Percentiles rank a stretch among this genome's conserved stretches.
phyloP scores from a whole-genome alignment of 2,797 vertebrate species.

The Hoplostethus mediterraneus region DNA sequence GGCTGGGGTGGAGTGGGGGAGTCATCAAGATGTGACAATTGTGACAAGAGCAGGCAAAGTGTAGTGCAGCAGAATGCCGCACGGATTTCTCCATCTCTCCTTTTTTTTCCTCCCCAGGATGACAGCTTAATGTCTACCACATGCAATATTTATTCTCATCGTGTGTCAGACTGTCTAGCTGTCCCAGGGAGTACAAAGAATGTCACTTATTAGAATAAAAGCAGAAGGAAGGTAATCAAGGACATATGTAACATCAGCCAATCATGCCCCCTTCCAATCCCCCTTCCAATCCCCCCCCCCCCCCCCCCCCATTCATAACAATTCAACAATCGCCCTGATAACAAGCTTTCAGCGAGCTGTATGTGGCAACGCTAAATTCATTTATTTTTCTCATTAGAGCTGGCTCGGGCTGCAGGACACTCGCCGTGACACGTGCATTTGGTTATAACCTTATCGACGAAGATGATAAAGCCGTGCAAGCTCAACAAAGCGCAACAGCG shows the following conservation, averaged over 20 bases:
- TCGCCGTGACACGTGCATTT: slow-evolving; percentile 89
- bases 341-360: slow-evolving; percentile 93
- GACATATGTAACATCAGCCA: slow-evolving; percentile 99
- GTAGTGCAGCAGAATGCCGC: slow-evolving; percentile 92
- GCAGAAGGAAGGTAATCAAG: slow-evolving; percentile 99
- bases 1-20: slow-evolving; percentile 70
- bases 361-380: slow-evolving; percentile 95
- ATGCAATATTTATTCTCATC: slow-evolving; percentile 99
- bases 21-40: slow-evolving; percentile 99
- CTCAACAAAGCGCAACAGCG: slow-evolving; percentile 71
- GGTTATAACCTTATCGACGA: slow-evolving; percentile 88
- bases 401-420: slow-evolving; percentile 84
- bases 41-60: slow-evolving; percentile 97
- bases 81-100: slow-evolving; percentile 96
- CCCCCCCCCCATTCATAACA: slow-evolving; percentile 89
- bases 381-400: slow-evolving; percentile 98
- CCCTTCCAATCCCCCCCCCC: slow-evolving; percentile 70
- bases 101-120: slow-evolving; percentile 80
- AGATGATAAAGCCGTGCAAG: slow-evolving; percentile 85
- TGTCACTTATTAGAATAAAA: slow-evolving; percentile 99
- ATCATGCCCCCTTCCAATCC: slow-evolving; percentile 89
- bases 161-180: slow-evolving; percentile 99
- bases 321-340: slow-evolving; percentile 97
- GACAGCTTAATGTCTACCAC: slow-evolving; percentile 99
- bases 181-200: slow-evolving; percentile 99